Conservation (phyloP, 2,113 vertebrate genomes). For the Megaceryle maxima region DNA sequence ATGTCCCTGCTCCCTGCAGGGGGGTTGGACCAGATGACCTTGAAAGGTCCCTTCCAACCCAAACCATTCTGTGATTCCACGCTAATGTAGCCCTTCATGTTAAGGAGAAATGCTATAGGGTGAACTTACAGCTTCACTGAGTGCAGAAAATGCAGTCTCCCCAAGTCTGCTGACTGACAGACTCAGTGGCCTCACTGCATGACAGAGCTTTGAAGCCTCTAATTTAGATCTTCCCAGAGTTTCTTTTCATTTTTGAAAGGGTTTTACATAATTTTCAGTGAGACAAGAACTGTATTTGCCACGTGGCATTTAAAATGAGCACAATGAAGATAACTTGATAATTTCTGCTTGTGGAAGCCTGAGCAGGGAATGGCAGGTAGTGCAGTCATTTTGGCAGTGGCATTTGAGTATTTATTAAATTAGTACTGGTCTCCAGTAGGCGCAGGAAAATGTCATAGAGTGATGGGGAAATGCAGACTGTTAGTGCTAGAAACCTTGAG, state of each 20-base stretch:
- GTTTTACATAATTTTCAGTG: not conserved
- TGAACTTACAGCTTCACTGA: not conserved
- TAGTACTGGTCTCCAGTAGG: not conserved
- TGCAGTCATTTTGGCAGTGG: not conserved
- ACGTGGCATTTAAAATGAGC: not conserved
- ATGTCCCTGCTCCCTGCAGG: too few relatives aligned
- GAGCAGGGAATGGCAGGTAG: not conserved
- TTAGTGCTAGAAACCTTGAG: not conserved
- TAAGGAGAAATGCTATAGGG: not conserved
- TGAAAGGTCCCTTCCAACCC: too few relatives aligned
- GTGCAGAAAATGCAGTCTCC: not conserved
- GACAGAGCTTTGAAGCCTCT: not conserved
- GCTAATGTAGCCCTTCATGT: not conserved
- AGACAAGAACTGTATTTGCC: not conserved
- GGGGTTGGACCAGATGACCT: too few relatives aligned
- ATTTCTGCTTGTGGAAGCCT: not conserved
- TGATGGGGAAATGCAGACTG: not conserved
- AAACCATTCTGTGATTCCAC: too few relatives aligned
- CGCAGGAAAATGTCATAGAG: not conserved
- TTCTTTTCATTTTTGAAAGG: not conserved
- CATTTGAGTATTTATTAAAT: not conserved
- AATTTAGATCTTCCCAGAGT: not conserved
- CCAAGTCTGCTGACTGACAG: not conserved
- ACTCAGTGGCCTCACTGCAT: not conserved
- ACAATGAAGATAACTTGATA: not conserved